Base-by-base conservation (phyloP, 1,140 invertebrate genomes). In the Drosophila persimilis region DNA sequence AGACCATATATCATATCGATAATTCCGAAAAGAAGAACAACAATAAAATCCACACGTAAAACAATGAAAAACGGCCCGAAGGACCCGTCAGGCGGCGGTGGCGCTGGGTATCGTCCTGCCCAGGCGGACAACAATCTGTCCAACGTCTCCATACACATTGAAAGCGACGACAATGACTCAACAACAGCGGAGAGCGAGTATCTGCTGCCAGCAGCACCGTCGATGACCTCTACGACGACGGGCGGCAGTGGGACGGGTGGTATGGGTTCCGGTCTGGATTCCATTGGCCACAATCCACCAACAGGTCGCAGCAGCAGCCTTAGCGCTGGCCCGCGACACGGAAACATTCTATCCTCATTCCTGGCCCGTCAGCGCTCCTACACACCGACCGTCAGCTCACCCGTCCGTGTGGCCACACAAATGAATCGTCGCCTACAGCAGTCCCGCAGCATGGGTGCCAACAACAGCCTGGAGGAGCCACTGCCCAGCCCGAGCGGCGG, bases 101-200 rank as follows among this genome's bases (percentile, higher is more conserved):
- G 64, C 24, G 72, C 58, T 52, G 59, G 67, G 7, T 39, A 24
- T 24, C 45, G 46, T 5, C 26, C 41, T n/a, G 54, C 13, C 48
- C 59, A 54, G 47, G 47, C 31, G 6, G 61, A 39, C 29, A 60
- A 26, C 31, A 46, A 20, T 43, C 51, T 50, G 5, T 15, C 63
- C 0, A 73, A 61, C 20, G 66, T 88, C n/a, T 54, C 74, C 45
- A 86, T 86, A 44, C 61, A 44, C 59, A 88, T 88, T 39, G 83
- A 88, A n/a, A 89, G 84, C 39, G 83, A 86, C 22, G 75, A 88
- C 63, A 88, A 88, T 88, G 75, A 89, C 47, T 88, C 83, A 73
- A 88, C 84, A 0, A 78, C 79, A n/a, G 83, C 81, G 39, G 81
- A 88, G 35, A 48, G 88, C 39, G 83, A 83, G 51, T 83, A 54